phyloP scores from a whole-genome alignment of 2,888 invertebrate species.

The Drosophila glabriapex region DNA sequence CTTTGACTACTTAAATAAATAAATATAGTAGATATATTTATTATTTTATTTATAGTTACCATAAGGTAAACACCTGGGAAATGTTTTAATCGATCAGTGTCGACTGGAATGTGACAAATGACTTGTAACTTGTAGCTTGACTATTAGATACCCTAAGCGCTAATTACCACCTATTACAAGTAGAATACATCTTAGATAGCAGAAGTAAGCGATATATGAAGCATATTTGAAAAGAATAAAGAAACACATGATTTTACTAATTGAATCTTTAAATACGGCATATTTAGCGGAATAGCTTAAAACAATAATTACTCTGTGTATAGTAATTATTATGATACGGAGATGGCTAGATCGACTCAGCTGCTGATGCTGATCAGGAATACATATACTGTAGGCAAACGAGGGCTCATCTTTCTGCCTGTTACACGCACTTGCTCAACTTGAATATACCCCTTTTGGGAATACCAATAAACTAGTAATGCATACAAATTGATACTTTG shows the following conservation, averaged over 20 bases:
- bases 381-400: neutral
- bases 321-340: neutral
- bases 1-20: neutral
- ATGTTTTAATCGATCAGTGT: neutral
- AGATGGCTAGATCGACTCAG: neutral
- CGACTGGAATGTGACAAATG: too few relatives aligned
- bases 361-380: neutral
- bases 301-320: neutral
- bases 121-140: neutral
- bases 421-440: neutral
- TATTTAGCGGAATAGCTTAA: fast-evolving
- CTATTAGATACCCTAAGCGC: neutral
- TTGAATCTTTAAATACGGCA: neutral
- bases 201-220: neutral
- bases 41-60: neutral
- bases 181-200: neutral
- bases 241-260: neutral
- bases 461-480: neutral
- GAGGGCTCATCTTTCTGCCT: neutral
- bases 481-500: neutral
- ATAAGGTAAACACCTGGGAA: neutral
- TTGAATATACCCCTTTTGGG: neutral
- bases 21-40: neutral
- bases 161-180: fast-evolving
- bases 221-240: neutral